Base-by-base conservation (phyloP, 2,113 vertebrate genomes). In the Lophius piscatorius region DNA sequence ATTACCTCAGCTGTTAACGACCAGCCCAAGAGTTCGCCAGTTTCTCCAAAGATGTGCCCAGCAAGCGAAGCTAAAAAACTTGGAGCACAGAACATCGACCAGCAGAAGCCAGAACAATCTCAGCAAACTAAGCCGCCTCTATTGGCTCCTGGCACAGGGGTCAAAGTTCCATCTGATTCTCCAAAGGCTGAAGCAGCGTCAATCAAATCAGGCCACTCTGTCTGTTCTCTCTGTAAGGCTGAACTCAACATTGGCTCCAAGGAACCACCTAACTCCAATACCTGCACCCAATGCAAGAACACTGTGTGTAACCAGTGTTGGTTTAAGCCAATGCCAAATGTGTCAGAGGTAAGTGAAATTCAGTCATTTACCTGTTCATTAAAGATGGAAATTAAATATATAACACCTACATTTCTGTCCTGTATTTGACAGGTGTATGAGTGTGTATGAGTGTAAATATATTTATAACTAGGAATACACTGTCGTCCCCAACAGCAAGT, bases 221-320 rank as follows among this genome's bases (percentile, higher is more conserved):
- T 76, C 31, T 98, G 97, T 86, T 95, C 93, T 6, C 92, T 98
- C 47, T 98, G 97, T 83, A 95, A 96, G 89, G 91, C 82, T 62
- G 88, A 93, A 74, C 90, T 99, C 55, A 90, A 94, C 69, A 66
- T 91, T 20, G 80, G 88, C 3, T 59, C 78, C 31, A 93, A 92
- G 7, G 92, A 93, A 66, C 89, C 88, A 62, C 91, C 93, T 61
- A 98, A 98, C 83, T 95, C 93, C 80, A 96, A 88, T 71, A 94
- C 89, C 0, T 99, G 97, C 61, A 96, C 96, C 6, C 90, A 93
- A 79, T 99, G 97, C 91, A 94, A 94, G 39, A 94, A 80, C 4
- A 88, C 86, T 16, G 95, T 98, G 44, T 99, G 97, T 78, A 97
- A 92, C 65, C 89, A 94, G 38, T 99, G 97, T 90, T 97, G 97